Evolutionary conservation across 2,113 vertebrate genomes (phyloP).

Genomic region (Taurulus bubalis): DNA sequence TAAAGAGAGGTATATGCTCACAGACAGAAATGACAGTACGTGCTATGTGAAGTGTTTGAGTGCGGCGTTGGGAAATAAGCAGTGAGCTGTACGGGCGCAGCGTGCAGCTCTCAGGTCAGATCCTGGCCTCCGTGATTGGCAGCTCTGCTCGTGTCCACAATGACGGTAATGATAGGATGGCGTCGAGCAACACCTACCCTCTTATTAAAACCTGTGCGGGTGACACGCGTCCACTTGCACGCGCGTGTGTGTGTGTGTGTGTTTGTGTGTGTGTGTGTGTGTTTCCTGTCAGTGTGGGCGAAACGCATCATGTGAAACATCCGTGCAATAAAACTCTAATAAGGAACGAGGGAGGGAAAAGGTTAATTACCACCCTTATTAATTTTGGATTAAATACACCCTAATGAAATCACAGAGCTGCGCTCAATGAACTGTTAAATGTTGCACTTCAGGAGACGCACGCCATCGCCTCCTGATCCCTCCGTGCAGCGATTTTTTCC

Average conservation of each 20-base stretch:
- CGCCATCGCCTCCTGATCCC: slow-evolving; percentile 52
- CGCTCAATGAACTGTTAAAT: slow-evolving; percentile 70
- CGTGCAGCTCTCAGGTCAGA: slow-evolving; percentile 15
- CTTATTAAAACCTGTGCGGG: slow-evolving; percentile 68
- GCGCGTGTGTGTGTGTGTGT: too few species aligned
- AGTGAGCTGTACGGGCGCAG: background rate
- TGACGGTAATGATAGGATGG: slow-evolving; percentile 70
- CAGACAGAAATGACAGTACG: background rate
- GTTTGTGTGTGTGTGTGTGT: background rate
- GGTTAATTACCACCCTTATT: slow-evolving; percentile 76
- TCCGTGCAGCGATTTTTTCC: slow-evolving; percentile 34
- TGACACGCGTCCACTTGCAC: slow-evolving; percentile 26
- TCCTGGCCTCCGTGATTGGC: slow-evolving; percentile 50
- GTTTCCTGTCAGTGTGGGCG: slow-evolving; percentile 22
- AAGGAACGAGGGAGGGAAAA: slow-evolving; percentile 66
- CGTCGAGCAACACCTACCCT: slow-evolving; percentile 41
- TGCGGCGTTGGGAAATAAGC: slow-evolving; percentile 46
- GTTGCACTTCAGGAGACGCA: slow-evolving; percentile 57
- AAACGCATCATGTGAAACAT: slow-evolving; percentile 59
- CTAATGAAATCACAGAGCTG: slow-evolving; percentile 69
- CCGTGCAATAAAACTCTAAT: slow-evolving; percentile 64
- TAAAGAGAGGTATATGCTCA: background rate
- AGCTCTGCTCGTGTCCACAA: slow-evolving; percentile 39
- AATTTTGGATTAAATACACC: slow-evolving; percentile 75
- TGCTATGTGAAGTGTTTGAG: slow-evolving; percentile 1